Conservation (phyloP, 2,797 vertebrate species). For the Paramormyrops hopkinsi region DNA sequence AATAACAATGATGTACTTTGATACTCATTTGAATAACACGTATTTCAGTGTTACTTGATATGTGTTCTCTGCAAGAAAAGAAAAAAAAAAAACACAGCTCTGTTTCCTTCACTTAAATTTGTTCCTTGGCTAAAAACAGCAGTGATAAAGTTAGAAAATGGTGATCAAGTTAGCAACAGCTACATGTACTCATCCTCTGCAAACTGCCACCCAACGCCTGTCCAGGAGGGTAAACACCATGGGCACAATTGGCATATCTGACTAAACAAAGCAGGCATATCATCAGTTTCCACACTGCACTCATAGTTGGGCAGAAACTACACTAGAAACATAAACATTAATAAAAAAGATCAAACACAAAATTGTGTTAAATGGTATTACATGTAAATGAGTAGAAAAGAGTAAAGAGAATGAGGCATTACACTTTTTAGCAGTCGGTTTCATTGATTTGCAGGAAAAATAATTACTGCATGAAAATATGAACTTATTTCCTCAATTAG, state of each 20-base stretch:
- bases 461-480: neutral
- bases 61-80: neutral
- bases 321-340: neutral
- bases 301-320: neutral
- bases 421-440: neutral
- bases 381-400: neutral
- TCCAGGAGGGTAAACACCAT: neutral
- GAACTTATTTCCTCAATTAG: neutral
- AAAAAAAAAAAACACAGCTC: neutral
- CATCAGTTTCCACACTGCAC: neutral
- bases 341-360: neutral
- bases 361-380: neutral
- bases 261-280: neutral
- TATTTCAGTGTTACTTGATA: neutral
- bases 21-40: neutral
- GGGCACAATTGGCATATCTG: neutral
- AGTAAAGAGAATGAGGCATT: neutral
- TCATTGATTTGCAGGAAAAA: neutral
- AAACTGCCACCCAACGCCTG: conserved; percentile 10
- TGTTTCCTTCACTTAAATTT: neutral
- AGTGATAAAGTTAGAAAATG: neutral
- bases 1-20: neutral
- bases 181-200: conserved; percentile 33
- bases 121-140: neutral
- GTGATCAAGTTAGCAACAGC: neutral